These are phyloP conservation scores for Melanotaenia parkinsoni DNA, from an alignment of 2,797 vertebrate genomes.

Conservation along the genomic window DNA sequence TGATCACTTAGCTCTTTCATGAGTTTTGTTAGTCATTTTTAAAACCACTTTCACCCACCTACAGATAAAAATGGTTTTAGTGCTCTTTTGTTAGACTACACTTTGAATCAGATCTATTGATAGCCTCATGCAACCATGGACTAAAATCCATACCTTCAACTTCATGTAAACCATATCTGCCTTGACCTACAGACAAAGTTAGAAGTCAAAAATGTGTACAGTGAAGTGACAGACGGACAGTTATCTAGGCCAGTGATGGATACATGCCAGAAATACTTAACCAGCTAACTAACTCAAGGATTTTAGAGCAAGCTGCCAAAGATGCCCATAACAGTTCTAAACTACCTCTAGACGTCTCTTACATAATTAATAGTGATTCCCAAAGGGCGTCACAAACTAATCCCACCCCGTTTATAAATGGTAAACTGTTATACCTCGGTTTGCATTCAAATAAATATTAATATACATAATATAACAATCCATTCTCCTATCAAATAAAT, in stretches of 20 bases:
- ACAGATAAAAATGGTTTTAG: not conserved
- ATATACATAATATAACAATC: not conserved
- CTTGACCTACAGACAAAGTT: conserved; percentile 62
- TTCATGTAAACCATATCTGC: conserved; percentile 17
- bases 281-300: not conserved
- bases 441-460: not conserved
- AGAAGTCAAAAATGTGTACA: conserved; percentile 27
- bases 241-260: not conserved
- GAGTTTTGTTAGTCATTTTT: conserved; percentile 1
- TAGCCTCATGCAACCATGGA: conserved; percentile 10
- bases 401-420: too few species aligned
- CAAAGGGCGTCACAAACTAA: too few species aligned
- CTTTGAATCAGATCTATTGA: not conserved
- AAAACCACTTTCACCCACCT: not conserved
- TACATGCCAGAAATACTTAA: not conserved
- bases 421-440: not conserved
- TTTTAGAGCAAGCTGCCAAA: not conserved
- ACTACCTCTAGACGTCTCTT: not conserved
- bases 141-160: conserved; percentile 52
- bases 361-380: not conserved
- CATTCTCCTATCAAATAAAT: not conserved
- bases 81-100: not conserved
- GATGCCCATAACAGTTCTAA: not conserved
- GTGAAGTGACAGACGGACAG: not conserved
- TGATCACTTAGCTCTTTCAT: not conserved